These are phyloP conservation scores for Diarsia brunnea DNA, from an alignment of 2,888 invertebrate genomes.

Conservation along the genomic window DNA sequence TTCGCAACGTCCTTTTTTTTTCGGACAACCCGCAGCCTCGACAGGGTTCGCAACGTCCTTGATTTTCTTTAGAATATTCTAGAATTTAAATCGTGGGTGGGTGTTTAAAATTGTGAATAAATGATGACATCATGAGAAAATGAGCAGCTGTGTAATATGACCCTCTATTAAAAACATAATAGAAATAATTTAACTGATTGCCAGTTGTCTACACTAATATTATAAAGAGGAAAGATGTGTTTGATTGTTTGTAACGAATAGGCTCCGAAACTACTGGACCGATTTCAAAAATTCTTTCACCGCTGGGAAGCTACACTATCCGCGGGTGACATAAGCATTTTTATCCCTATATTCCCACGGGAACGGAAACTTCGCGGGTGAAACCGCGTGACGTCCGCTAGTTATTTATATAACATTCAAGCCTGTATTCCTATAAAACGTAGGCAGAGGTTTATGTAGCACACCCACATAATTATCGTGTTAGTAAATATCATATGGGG, in stretches of 20 bases:
- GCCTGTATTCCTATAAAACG: not conserved
- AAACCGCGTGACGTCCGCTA: no score
- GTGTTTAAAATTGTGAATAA: not conserved
- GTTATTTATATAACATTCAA: not conserved
- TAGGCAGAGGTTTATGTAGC: no score
- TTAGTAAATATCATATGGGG: not conserved
- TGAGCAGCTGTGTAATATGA: slow-evolving; percentile 1
- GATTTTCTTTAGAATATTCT: not conserved
- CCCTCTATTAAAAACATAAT: not conserved
- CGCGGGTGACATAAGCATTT: no score
- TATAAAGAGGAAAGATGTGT: no score
- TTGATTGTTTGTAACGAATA: no score
- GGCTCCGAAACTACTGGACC: no score
- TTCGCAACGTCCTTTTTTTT: not conserved
- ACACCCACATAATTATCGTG: not conserved
- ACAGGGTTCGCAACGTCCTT: not conserved
- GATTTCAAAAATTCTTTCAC: no score
- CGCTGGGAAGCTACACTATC: no score
- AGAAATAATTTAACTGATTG: not conserved
- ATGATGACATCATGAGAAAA: not conserved
- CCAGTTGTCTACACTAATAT: no score
- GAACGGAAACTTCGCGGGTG: no score
- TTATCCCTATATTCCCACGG: no score
- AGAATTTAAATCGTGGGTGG: not conserved
- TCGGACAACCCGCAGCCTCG: no score